Percentiles rank a stretch among this genome's conserved stretches.
These are phyloP conservation scores for Rotaria sp. DNA, from an alignment of 2,888 invertebrate species.

Conservation along the genomic window DNA sequence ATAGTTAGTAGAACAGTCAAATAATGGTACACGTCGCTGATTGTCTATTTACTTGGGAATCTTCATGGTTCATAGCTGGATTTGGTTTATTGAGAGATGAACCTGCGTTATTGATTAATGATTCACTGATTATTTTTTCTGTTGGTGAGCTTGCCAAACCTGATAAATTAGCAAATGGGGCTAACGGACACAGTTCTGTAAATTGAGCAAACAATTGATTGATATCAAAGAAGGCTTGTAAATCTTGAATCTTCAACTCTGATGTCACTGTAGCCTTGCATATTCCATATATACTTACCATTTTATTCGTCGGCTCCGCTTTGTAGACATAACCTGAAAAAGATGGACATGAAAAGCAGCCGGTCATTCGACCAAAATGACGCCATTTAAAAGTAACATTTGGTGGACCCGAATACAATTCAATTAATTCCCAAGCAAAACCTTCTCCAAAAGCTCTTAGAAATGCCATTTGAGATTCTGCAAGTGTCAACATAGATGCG, in stretches of 20 bases:
- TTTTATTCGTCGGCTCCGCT: constrained; percentile 42
- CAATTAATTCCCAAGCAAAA: constrained; percentile 46
- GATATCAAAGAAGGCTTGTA: constrained; percentile 44
- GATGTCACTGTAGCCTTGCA: constrained; percentile 43
- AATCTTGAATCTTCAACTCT: constrained; percentile 43
- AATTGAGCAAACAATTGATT: constrained; percentile 33
- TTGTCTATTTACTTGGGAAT: too few species aligned
- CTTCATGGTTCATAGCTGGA: too few species aligned
- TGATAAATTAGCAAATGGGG: background rate
- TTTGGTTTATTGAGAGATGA: too few species aligned
- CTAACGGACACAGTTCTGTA: background rate
- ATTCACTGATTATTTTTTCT: too few species aligned
- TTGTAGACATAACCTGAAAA: background rate
- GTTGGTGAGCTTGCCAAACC: too few species aligned
- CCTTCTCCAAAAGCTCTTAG: constrained; percentile 43
- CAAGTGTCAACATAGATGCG: constrained; percentile 43
- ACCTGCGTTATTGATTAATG: too few species aligned
- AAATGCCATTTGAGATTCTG: constrained; percentile 45
- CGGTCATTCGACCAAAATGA: constrained; percentile 48
- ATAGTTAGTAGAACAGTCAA: too few species aligned
- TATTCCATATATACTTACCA: constrained; percentile 43
- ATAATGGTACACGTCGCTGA: too few species aligned
- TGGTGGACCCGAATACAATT: constrained; percentile 46
- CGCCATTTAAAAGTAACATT: constrained; percentile 48
- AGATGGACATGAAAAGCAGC: constrained; percentile 42